These are phyloP conservation scores for Listrodromus nycthemerus DNA, from an alignment of 2,888 invertebrate species.

Conservation along the genomic window DNA sequence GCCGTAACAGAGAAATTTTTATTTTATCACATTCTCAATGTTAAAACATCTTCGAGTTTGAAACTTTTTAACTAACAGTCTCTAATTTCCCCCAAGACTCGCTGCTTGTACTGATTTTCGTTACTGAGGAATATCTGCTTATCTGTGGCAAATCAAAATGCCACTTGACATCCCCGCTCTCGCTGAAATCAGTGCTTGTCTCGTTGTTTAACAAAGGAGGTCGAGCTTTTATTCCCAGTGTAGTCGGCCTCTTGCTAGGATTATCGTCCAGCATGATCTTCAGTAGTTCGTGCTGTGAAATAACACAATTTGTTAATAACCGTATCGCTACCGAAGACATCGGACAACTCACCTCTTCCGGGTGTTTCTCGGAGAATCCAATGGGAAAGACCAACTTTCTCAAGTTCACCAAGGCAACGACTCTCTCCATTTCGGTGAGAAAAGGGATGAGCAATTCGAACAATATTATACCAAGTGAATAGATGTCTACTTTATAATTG, in stretches of 20 bases:
- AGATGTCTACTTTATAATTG: constrained; percentile 97
- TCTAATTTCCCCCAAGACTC: constrained; percentile 59
- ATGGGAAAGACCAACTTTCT: constrained; percentile 89
- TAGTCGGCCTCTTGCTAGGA: constrained; percentile 91
- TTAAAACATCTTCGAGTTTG: neutral
- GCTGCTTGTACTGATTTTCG: constrained; percentile 74
- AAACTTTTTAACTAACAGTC: constrained; percentile 14
- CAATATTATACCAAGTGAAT: constrained; percentile 96
- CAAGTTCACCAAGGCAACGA: constrained; percentile 88
- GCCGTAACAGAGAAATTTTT: constrained; percentile 21
- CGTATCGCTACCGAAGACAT: neutral
- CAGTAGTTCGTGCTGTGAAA: constrained; percentile 89
- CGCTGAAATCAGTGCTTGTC: constrained; percentile 79
- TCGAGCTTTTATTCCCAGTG: constrained; percentile 88
- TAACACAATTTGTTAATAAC: constrained; percentile 5
- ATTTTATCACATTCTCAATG: constrained; percentile 53
- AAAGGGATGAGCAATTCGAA: constrained; percentile 97
- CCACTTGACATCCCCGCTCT: constrained; percentile 83
- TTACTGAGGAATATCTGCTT: constrained; percentile 79
- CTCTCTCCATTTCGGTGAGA: constrained; percentile 95
- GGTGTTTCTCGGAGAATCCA: constrained; percentile 88
- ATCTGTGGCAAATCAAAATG: constrained; percentile 86
- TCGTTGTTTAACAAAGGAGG: constrained; percentile 85
- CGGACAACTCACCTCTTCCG: constrained; percentile 88
- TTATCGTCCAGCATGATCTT: constrained; percentile 91